Conservation (phyloP, 2,888 invertebrate species). For the Bombylius major region DNA sequence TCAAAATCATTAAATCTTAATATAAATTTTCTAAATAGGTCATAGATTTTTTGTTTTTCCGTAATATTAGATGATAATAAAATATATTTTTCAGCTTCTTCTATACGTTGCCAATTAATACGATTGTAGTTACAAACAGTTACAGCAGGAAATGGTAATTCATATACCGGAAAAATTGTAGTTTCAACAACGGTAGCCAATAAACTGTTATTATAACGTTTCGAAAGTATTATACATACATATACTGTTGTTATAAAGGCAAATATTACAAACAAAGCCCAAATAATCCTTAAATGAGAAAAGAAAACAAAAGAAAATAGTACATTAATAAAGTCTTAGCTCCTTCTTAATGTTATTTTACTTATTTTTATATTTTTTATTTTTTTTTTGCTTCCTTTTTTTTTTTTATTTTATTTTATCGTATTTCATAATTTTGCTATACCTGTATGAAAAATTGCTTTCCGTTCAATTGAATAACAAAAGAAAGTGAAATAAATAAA, state of each 20-base stretch:
- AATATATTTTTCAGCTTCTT: conserved; percentile 18
- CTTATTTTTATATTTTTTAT: no score
- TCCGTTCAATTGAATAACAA: no score
- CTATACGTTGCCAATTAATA: conserved; percentile 28
- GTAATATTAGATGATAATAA: conserved; percentile 23
- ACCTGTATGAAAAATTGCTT: no score
- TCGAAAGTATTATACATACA: conserved; percentile 28
- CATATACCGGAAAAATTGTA: conserved; percentile 30
- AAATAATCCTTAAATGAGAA: conserved; percentile 22
- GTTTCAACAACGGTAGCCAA: conserved; percentile 32
- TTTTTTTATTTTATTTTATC: no score
- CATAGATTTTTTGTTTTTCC: conserved; percentile 2
- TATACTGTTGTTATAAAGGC: conserved; percentile 28
- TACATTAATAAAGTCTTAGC: not conserved
- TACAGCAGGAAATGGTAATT: conserved; percentile 30
- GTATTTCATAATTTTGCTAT: no score
- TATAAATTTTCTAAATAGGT: conserved; percentile 22
- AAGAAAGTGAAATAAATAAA: no score
- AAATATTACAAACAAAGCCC: conserved; percentile 24
- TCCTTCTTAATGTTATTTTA: no score
- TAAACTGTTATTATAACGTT: conserved; percentile 26
- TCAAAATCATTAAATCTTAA: conserved; percentile 23
- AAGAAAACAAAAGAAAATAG: not conserved
- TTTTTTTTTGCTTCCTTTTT: no score
- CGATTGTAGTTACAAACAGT: conserved; percentile 30